Evolutionary conservation across 2,888 invertebrate genomes (phyloP), one percentile per base, ranked within the genome.

Genomic region (Epirrhoe tristata): DNA sequence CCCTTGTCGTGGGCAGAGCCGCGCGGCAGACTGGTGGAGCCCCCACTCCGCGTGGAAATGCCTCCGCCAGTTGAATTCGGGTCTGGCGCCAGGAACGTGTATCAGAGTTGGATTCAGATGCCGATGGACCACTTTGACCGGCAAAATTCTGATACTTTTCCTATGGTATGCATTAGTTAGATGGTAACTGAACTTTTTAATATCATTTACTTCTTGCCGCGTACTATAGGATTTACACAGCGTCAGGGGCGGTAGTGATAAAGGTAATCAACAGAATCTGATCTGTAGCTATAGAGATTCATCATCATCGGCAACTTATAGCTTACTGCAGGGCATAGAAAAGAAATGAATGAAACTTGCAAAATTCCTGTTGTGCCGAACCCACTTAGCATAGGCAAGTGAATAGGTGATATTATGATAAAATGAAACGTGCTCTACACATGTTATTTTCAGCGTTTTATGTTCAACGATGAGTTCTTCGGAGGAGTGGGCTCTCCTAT

Each of bases 81-180:
- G 46, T 68, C 67, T 17, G 76, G 56, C 55, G 48, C 74, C 0
- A 77, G 79, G 31, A 71, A 81, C 0, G 89, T 94, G 0, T 66
- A 81, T 12, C 83, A 87, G 14, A 80, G 79, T 63, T 95, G 94
- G 94, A 84, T 95, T 48, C 76, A 80, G 1, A 95, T 95, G 86
- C 93, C 91, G 0, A 69, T 95, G 0, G 95, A 95, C 77, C 94
- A 95, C 76, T 95, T 95, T 73, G 89, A 93, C 70, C 89, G 90
- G 14, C 90, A 90, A 50, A 94, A 95, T 66, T 83, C 85, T 62
- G 86, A 87, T 34, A 94, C 92, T 0, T 95, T 94, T 90, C 77
- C 79, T 68, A 95, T 95, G 95, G 94, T 70, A 46, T 43, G 12
- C 12, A 43, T 58, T 54, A 31, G 17, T 56, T 43, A n/a, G n/a